Conservation (phyloP, 1,140 invertebrate species). For the Rhynchophorus ferrugineus region DNA sequence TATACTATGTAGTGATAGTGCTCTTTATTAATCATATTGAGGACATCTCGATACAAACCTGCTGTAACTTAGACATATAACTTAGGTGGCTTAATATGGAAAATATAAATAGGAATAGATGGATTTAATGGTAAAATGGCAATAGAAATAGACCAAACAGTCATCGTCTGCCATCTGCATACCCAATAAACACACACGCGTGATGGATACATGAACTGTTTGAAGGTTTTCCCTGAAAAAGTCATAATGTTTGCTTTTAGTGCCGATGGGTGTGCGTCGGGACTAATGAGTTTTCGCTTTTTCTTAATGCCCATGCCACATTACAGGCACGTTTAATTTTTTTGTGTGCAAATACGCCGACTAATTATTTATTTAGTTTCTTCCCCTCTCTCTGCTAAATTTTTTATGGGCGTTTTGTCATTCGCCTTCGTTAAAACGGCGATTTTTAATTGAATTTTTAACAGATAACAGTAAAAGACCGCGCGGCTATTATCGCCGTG, state of each 20-base stretch:
- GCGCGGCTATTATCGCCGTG: neutral
- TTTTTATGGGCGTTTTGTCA: neutral
- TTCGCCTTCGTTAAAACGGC: neutral
- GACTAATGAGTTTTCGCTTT: slow-evolving; percentile 18
- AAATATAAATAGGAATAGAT: too few relatives aligned
- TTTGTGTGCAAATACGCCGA: slow-evolving; percentile 12
- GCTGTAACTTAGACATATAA: too few relatives aligned
- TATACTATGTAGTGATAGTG: too few relatives aligned
- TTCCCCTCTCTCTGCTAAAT: too few relatives aligned
- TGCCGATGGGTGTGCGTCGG: slow-evolving; percentile 8
- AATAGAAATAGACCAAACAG: too few relatives aligned
- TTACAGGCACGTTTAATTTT: slow-evolving; percentile 22
- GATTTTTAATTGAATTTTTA: neutral
- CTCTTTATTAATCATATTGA: too few relatives aligned
- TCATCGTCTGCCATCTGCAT: too few relatives aligned
- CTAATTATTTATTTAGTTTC: slow-evolving; percentile 7
- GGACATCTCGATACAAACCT: too few relatives aligned
- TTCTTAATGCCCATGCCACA: slow-evolving; percentile 11
- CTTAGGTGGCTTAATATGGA: too few relatives aligned
- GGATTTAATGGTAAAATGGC: too few relatives aligned
- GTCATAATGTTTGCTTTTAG: slow-evolving; percentile 16
- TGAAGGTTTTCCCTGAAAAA: slow-evolving; percentile 17
- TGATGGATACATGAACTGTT: slow-evolving; percentile 12
- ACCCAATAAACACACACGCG: too few relatives aligned
- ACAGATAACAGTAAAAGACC: neutral